These are phyloP conservation scores for Plecotus auritus DNA, from an alignment of 2,113 vertebrate species.

Conservation along the genomic window DNA sequence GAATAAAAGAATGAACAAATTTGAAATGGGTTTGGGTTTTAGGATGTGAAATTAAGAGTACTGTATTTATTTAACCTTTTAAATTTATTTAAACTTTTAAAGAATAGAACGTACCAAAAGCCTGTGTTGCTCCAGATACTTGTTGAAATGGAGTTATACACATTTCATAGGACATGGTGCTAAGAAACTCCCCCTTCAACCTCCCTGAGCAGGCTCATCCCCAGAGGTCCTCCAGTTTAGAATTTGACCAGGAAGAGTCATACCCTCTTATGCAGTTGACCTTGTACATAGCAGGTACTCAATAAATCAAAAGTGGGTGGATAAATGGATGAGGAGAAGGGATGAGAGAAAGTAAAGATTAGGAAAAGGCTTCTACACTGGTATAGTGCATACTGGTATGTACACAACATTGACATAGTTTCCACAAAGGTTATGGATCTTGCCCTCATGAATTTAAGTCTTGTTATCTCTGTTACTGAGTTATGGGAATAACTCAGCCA, in stretches of 20 bases:
- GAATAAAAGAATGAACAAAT: background rate
- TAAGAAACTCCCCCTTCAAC: background rate
- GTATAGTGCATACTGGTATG: background rate
- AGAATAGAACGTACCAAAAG: background rate
- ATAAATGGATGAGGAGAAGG: background rate
- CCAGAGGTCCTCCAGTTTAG: background rate
- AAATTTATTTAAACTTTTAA: background rate
- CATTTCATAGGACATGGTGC: no score
- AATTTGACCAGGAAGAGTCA: background rate
- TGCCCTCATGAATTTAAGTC: background rate
- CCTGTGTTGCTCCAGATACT: background rate
- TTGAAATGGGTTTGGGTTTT: background rate
- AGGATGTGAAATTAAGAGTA: background rate
- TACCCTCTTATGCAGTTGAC: background rate
- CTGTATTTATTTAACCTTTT: background rate
- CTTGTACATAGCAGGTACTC: background rate
- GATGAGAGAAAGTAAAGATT: background rate
- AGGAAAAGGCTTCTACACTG: background rate
- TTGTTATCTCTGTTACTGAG: background rate
- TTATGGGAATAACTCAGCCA: background rate
- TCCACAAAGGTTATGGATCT: no score
- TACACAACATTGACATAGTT: rapidly evolving
- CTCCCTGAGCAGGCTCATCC: background rate
- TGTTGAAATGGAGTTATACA: background rate
- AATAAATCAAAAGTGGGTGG: background rate